A percentile compares a stretch with the other conserved stretches of the same genome.
Evolutionary conservation across 2,113 vertebrate genomes (phyloP).

Genomic region (Barbus barbus): DNA sequence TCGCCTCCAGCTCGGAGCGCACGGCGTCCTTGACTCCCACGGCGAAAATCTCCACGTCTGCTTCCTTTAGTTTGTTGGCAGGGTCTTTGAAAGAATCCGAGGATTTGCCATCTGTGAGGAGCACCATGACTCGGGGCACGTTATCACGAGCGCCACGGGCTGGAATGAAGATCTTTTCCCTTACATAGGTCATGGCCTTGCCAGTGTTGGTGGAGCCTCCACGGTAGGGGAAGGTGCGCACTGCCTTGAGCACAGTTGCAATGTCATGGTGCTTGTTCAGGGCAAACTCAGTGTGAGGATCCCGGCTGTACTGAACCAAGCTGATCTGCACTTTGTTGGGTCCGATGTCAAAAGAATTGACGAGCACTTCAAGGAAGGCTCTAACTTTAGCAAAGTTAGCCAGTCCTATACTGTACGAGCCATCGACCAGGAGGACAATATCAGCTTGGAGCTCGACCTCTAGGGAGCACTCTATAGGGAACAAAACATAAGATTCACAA

Average conservation of each 20-base stretch:
- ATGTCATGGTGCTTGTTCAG: constrained; percentile 90
- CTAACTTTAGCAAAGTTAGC: constrained; percentile 98
- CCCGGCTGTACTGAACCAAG: constrained; percentile 97
- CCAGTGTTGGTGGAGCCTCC: constrained; percentile 99
- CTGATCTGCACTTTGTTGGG: constrained; percentile 91
- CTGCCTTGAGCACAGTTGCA: constrained; percentile 86
- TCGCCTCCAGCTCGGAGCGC: constrained; percentile 91
- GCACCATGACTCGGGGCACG: constrained; percentile 97
- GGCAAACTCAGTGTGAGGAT: constrained; percentile 93
- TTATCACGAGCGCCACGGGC: constrained; percentile 87
- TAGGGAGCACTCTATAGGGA: constrained; percentile 88
- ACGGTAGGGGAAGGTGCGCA: constrained; percentile 94
- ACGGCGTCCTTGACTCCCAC: constrained; percentile 98
- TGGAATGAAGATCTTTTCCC: constrained; percentile 88
- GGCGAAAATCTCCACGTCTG: constrained; percentile 96
- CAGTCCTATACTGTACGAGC: constrained; percentile 97
- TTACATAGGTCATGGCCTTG: constrained; percentile 95
- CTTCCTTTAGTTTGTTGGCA: constrained; percentile 87
- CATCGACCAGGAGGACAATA: constrained; percentile 94
- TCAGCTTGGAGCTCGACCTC: constrained; percentile 97
- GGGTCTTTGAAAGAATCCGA: constrained; percentile 95
- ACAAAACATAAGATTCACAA: constrained; percentile 62
- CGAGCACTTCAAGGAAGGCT: constrained; percentile 93
- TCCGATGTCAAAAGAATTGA: constrained; percentile 93
- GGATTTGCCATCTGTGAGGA: constrained; percentile 97